Evolutionary conservation across 2,888 invertebrate species (phyloP).

Genomic region (Apotomis capreana): DNA sequence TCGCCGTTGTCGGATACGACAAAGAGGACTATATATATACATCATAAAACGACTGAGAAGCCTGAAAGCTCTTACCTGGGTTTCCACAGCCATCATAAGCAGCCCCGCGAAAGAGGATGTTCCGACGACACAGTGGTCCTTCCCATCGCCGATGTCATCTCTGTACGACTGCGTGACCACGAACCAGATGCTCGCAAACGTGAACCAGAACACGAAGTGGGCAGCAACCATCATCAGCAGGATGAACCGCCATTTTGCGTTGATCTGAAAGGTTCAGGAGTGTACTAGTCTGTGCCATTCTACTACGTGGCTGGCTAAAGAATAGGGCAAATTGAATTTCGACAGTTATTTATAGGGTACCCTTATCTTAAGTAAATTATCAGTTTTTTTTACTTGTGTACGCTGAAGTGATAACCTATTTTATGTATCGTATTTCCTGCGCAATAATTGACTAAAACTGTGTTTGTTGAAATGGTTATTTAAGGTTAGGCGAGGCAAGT

Average conservation of each 20-base stretch:
- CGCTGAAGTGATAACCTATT: slow-evolving; percentile 13
- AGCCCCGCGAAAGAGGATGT: slow-evolving; percentile 85
- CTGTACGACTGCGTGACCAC: slow-evolving; percentile 87
- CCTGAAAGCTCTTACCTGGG: slow-evolving; percentile 82
- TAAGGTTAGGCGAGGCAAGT: too few species aligned
- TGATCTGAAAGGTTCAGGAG: slow-evolving; percentile 72
- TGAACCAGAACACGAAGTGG: slow-evolving; percentile 89
- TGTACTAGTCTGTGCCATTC: background rate
- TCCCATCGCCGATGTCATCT: slow-evolving; percentile 88
- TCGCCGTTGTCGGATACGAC: too few species aligned
- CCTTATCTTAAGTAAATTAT: slow-evolving; percentile 8
- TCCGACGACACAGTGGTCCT: slow-evolving; percentile 84
- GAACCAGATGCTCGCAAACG: slow-evolving; percentile 92
- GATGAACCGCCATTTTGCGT: slow-evolving; percentile 89
- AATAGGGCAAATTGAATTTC: background rate
- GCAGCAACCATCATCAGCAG: slow-evolving; percentile 84
- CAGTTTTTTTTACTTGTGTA: slow-evolving; percentile 7
- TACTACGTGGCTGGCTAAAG: background rate
- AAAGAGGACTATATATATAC: too few species aligned
- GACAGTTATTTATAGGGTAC: slow-evolving; percentile 7
- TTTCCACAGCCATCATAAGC: slow-evolving; percentile 93
- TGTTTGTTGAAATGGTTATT: background rate
- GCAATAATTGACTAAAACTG: background rate
- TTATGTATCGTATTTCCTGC: slow-evolving; percentile 1
- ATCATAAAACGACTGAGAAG: background rate